These are phyloP conservation scores for Phyllotis vaccarum DNA, from an alignment of 2,797 vertebrate species.

Conservation along the genomic window DNA sequence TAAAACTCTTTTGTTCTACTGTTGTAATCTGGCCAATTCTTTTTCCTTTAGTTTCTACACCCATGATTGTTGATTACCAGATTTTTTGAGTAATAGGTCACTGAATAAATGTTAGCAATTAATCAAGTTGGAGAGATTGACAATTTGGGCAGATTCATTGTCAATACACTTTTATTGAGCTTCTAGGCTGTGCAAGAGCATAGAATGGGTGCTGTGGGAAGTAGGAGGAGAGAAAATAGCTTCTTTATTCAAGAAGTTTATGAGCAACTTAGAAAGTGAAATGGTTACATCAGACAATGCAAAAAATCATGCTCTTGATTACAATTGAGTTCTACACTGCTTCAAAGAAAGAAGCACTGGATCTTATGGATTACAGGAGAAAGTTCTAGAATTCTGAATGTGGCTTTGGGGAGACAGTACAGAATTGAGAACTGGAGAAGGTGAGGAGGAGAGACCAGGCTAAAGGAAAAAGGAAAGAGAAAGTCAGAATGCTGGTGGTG, in stretches of 20 bases:
- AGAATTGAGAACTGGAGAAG: neutral
- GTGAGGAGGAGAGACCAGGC: neutral
- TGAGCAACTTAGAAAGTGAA: conserved; percentile 25
- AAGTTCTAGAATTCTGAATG: neutral
- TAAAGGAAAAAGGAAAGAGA: neutral
- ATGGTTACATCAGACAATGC: neutral
- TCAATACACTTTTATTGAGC: neutral
- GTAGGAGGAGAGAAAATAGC: neutral
- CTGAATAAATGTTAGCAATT: conserved; percentile 8
- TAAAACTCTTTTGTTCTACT: neutral
- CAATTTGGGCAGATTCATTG: neutral
- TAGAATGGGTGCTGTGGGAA: neutral
- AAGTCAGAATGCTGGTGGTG: neutral
- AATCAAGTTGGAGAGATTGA: neutral
- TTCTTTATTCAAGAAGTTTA: conserved; percentile 24
- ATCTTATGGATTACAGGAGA: neutral
- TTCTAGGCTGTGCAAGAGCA: conserved; percentile 18
- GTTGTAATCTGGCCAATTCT: neutral
- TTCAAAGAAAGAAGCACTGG: neutral
- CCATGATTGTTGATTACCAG: neutral
- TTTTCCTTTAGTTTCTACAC: conserved; percentile 16
- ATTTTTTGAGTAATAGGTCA: conserved; percentile 15
- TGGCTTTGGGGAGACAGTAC: conserved; percentile 9
- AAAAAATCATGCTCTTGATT: conserved; percentile 20
- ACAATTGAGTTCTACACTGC: neutral